phyloP scores from a whole-genome alignment of 2,888 invertebrate species.

The Punctoribates punctum region DNA sequence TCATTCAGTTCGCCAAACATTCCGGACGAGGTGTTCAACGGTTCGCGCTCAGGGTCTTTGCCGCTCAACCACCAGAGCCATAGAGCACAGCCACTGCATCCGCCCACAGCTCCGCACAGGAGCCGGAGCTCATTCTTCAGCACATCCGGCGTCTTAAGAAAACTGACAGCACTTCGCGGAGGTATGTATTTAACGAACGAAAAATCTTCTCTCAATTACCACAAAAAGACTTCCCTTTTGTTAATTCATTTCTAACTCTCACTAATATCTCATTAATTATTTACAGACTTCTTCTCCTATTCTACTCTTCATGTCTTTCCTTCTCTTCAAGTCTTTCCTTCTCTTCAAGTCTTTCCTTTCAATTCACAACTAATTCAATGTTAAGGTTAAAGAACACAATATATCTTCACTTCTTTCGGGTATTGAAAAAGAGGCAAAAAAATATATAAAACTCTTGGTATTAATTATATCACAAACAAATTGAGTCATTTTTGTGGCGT shows the following conservation, averaged over 20 bases:
- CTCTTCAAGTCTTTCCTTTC: neutral
- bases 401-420: neutral
- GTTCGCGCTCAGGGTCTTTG: conserved; percentile 44
- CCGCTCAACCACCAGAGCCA: conserved; percentile 43
- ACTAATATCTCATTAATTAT: conserved; percentile 1
- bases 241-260: neutral
- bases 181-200: neutral
- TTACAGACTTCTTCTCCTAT: neutral
- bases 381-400: neutral
- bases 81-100: neutral
- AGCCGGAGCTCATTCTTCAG: conserved; percentile 48
- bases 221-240: neutral
- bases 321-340: too few relatives aligned
- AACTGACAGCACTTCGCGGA: conserved; percentile 48
- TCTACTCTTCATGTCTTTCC: neutral
- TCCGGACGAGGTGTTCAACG: conserved; percentile 44
- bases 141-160: conserved; percentile 48
- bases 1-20: conserved; percentile 47
- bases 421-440: neutral
- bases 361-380: neutral
- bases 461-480: too few relatives aligned
- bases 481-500: too few relatives aligned
- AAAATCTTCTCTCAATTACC: neutral
- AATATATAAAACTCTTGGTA: neutral
- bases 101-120: conserved; percentile 42